Conservation (phyloP, 1,140 invertebrate genomes). For the Drosophila lacertosa region DNA sequence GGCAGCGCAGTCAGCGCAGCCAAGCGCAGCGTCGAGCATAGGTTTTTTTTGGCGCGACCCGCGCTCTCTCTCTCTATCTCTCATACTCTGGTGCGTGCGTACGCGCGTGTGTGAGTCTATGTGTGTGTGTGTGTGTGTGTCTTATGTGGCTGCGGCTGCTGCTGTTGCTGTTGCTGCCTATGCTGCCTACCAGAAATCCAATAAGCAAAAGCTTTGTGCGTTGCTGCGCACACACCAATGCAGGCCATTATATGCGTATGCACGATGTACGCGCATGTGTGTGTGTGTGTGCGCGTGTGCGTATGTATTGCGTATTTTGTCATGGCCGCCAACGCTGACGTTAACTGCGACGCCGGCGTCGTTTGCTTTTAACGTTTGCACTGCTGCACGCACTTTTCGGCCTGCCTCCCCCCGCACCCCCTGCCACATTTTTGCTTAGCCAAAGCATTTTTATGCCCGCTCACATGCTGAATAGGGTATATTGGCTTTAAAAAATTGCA, state of each 20-base stretch:
- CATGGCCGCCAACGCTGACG: conserved; percentile 58
- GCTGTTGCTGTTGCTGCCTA: conserved; percentile 24
- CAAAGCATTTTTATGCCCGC: conserved; percentile 47
- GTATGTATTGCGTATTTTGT: conserved; percentile 77
- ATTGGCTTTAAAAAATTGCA: too few relatives aligned
- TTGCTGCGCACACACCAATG: conserved; percentile 68
- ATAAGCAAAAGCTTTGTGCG: conserved; percentile 67
- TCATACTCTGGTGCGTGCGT: conserved; percentile 15
- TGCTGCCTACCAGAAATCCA: conserved; percentile 63
- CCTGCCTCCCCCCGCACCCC: background rate
- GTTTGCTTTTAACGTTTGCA: conserved; percentile 57
- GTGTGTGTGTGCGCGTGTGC: conserved; percentile 22
- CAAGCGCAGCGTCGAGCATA: conserved; percentile 48
- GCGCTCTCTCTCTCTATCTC: conserved; percentile 1
- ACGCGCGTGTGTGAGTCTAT: conserved; percentile 3
- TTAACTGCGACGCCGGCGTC: conserved; percentile 40
- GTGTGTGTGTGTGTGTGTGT: conserved; percentile 35
- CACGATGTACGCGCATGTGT: conserved; percentile 35
- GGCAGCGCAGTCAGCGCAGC: conserved; percentile 45
- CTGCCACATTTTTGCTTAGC: conserved; percentile 65
- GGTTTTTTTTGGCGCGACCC: conserved; percentile 29
- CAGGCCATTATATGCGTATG: conserved; percentile 74
- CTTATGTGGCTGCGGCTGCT: conserved; percentile 45
- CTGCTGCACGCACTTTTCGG: conserved; percentile 74
- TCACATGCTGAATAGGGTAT: too few relatives aligned